These are phyloP conservation scores for Nephrocerus scutellatus DNA, from an alignment of 2,888 invertebrate species.

Conservation along the genomic window DNA sequence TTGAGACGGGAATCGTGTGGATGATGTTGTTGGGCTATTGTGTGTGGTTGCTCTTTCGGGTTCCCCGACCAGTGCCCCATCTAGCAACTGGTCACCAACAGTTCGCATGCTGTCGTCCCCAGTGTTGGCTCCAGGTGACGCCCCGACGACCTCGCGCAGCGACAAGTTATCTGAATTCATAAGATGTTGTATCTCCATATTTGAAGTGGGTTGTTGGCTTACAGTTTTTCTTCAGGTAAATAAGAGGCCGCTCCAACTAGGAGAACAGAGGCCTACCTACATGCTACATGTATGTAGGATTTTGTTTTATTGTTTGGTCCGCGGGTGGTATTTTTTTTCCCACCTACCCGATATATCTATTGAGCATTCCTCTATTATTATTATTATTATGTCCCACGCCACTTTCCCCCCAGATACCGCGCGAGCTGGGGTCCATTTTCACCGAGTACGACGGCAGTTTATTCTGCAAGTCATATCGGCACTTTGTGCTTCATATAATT, in stretches of 20 bases:
- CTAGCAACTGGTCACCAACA: slow-evolving; percentile 4
- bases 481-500: too few species aligned
- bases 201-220: not conserved
- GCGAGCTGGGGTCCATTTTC: too few species aligned
- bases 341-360: not conserved
- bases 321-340: too few species aligned
- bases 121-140: slow-evolving; percentile 3
- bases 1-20: too few species aligned
- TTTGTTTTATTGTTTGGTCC: not conserved
- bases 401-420: too few species aligned
- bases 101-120: slow-evolving; percentile 1
- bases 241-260: too few species aligned
- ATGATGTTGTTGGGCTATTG: slow-evolving; percentile 6
- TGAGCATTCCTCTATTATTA: not conserved
- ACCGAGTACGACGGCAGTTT: too few species aligned
- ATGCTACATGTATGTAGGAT: too few species aligned
- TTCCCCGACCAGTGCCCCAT: slow-evolving; percentile 5
- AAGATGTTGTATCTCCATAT: slow-evolving; percentile 2
- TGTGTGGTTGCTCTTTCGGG: slow-evolving; percentile 1
- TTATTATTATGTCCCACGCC: slow-evolving; percentile 1
- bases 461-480: too few species aligned
- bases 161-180: not conserved
- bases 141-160: slow-evolving; percentile 5
- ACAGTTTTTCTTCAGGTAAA: slow-evolving; percentile 1
- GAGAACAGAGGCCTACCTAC: too few species aligned